Percentiles rank a stretch among this genome's conserved stretches.
These are phyloP conservation scores for Sceloporus undulatus DNA, from an alignment of 2,113 vertebrate species.

Conservation along the genomic window DNA sequence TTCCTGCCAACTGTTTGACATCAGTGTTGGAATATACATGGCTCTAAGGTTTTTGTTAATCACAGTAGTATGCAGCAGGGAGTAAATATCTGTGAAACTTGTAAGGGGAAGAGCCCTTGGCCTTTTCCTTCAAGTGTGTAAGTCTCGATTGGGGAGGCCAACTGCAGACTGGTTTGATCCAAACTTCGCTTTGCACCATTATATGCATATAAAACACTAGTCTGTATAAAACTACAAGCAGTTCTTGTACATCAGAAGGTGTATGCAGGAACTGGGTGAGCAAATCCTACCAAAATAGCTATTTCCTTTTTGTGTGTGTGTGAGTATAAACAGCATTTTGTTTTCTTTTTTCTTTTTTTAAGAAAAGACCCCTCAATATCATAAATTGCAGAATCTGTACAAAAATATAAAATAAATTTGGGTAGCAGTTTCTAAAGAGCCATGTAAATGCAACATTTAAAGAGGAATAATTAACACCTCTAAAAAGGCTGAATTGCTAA, in stretches of 20 bases:
- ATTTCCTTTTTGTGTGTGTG: slow-evolving; percentile 62
- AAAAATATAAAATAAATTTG: slow-evolving; percentile 92
- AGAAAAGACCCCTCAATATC: slow-evolving; percentile 83
- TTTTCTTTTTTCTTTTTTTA: slow-evolving; percentile 75
- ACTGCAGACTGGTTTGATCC: slow-evolving; percentile 80
- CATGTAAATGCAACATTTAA: slow-evolving; percentile 87
- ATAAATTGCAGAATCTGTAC: slow-evolving; percentile 90
- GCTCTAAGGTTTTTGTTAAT: slow-evolving; percentile 79
- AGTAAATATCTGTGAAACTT: slow-evolving; percentile 75
- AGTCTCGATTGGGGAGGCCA: slow-evolving; percentile 75
- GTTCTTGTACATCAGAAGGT: slow-evolving; percentile 79
- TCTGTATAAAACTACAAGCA: slow-evolving; percentile 85
- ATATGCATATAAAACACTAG: slow-evolving; percentile 81
- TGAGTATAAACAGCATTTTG: slow-evolving; percentile 85
- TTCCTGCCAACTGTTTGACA: slow-evolving; percentile 76
- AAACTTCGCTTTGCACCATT: slow-evolving; percentile 83
- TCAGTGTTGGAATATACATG: slow-evolving; percentile 69
- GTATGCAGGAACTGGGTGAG: slow-evolving; percentile 84
- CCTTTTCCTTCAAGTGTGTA: slow-evolving; percentile 77
- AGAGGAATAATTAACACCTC: slow-evolving; percentile 84
- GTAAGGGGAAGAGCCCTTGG: slow-evolving; percentile 66
- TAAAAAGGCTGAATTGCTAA: slow-evolving; percentile 84
- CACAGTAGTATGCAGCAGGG: slow-evolving; percentile 78
- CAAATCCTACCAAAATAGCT: slow-evolving; percentile 89
- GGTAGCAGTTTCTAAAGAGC: slow-evolving; percentile 86